Percentiles rank a stretch among this genome's conserved stretches.
Conservation (phyloP, 2,888 invertebrate genomes). For the Drosophila flavopinicola region DNA sequence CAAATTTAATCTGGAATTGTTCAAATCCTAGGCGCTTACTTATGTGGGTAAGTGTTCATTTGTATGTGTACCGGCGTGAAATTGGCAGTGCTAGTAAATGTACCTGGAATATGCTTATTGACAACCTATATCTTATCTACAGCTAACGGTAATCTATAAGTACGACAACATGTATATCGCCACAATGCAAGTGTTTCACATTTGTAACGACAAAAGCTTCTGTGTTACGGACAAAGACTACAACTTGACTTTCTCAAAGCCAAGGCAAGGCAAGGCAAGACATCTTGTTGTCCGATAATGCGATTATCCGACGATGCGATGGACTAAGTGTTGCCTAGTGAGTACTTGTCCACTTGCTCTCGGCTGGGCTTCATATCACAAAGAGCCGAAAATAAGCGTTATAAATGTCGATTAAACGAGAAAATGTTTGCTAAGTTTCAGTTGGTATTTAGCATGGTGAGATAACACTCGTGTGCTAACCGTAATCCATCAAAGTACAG, state of each 20-base stretch:
- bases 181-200: neutral
- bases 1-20: too few species aligned
- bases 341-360: too few species aligned
- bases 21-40: too few species aligned
- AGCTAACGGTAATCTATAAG: slow-evolving; percentile 17
- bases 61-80: too few species aligned
- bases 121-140: slow-evolving; percentile 42
- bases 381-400: neutral
- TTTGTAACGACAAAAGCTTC: neutral
- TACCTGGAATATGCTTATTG: slow-evolving; percentile 11
- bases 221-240: neutral
- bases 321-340: too few species aligned
- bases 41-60: too few species aligned
- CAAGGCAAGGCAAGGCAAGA: too few species aligned
- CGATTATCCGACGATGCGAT: neutral
- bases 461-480: slow-evolving; percentile 35
- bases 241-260: too few species aligned
- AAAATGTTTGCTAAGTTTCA: slow-evolving; percentile 36
- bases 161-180: neutral
- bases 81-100: too few species aligned
- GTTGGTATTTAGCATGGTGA: slow-evolving; percentile 46
- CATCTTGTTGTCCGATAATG: neutral
- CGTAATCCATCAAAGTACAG: slow-evolving; percentile 23
- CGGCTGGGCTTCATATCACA: slow-evolving; percentile 22
- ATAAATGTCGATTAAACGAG: slow-evolving; percentile 22